Conservation (phyloP, 2,113 vertebrate genomes). For the rat (Rattus norvegicus) region DNA sequence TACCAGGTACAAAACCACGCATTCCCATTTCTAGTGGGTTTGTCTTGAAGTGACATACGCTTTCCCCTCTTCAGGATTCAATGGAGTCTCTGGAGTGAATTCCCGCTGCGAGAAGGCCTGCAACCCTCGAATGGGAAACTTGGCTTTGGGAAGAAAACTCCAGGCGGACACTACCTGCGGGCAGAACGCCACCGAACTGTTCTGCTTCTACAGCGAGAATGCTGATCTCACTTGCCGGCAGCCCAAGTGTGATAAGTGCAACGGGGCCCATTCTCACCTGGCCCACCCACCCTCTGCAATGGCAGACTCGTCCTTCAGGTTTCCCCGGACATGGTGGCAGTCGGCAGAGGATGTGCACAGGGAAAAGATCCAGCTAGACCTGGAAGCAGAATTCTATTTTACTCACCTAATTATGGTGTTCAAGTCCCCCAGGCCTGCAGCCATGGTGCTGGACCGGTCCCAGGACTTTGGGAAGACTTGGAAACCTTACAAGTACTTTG, state of each 20-base stretch:
- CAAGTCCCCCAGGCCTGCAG: conserved; percentile 93
- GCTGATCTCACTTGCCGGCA: conserved; percentile 84
- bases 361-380: conserved; percentile 94
- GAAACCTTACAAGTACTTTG: conserved; percentile 94
- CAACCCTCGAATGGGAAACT: conserved; percentile 97
- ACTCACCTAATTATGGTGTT: conserved; percentile 98
- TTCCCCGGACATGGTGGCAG: conserved; percentile 98
- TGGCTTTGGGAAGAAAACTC: conserved; percentile 92
- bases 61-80: conserved; percentile 82
- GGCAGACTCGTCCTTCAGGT: conserved; percentile 96
- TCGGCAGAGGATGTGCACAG: conserved; percentile 87
- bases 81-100: conserved; percentile 78
- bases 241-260: conserved; percentile 90
- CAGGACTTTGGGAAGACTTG: conserved; percentile 95
- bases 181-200: conserved; percentile 87
- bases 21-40: neutral
- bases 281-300: conserved; percentile 93
- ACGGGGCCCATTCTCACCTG: conserved; percentile 85
- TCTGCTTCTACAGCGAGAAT: conserved; percentile 89
- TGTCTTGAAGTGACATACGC: conserved; percentile 17
- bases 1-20: neutral
- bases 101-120: conserved; percentile 94
- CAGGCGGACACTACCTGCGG: conserved; percentile 93
- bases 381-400: conserved; percentile 96
- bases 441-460: conserved; percentile 97